Conservation (phyloP, 2,888 invertebrate species). For the Aspidapion aeneum region DNA sequence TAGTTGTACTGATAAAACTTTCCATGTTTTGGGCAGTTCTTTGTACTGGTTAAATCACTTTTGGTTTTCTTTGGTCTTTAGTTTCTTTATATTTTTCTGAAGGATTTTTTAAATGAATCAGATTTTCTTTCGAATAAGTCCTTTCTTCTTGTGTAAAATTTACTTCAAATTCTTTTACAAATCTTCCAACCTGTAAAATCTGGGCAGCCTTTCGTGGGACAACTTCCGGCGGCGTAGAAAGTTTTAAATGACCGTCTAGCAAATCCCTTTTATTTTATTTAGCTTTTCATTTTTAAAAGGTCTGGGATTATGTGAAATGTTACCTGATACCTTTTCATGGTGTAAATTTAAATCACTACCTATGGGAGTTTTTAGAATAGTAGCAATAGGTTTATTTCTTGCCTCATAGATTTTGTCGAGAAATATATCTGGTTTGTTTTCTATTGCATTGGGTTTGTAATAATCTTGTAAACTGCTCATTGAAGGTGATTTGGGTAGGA, state of each 20-base stretch:
- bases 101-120: slow-evolving; percentile 22
- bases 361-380: slow-evolving; percentile 45
- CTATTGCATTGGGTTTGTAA: slow-evolving; percentile 12
- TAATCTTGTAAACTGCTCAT: slow-evolving; percentile 35
- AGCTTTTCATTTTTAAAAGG: slow-evolving; percentile 30
- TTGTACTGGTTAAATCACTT: slow-evolving; percentile 16
- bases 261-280: slow-evolving; percentile 29
- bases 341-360: slow-evolving; percentile 19
- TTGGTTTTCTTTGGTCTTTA: background rate
- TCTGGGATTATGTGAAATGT: slow-evolving; percentile 14
- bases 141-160: no score
- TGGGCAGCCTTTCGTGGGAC: slow-evolving; percentile 63
- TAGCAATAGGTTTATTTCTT: slow-evolving; percentile 36
- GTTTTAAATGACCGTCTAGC: slow-evolving; percentile 30
- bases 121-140: slow-evolving; percentile 37
- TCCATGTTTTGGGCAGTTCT: slow-evolving; percentile 26
- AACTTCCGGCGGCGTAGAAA: slow-evolving; percentile 48
- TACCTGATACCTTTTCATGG: background rate
- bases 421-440: background rate
- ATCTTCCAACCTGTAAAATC: slow-evolving; percentile 53
- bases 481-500: slow-evolving; percentile 37
- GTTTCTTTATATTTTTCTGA: background rate
- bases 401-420: slow-evolving; percentile 12
- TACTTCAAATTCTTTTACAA: background rate
- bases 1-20: slow-evolving; percentile 29